Base-by-base conservation (phyloP, 2,888 invertebrate genomes). In the Ennomos erosarius region DNA sequence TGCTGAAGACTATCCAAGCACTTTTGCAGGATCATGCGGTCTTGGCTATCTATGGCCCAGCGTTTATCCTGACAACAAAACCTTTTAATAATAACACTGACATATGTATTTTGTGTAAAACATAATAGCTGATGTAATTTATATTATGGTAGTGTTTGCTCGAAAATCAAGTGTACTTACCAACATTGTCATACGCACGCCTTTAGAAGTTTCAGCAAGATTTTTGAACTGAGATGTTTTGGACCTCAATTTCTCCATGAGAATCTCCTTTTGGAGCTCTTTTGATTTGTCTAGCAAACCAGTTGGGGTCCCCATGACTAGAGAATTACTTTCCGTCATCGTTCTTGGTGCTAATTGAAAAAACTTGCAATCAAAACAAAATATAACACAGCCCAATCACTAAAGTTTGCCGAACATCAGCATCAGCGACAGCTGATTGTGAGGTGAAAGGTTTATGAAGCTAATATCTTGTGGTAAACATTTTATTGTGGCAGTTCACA, bases 1-100 rank as follows among this genome's bases (percentile, higher is more conserved):
- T 98, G 97, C 79, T 98, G 98, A 71, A 99, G 93, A 59, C 97
- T 97, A 81, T 99, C 98, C 65, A 99, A 90, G 83, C 98, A 98
- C 88, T 97, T 96, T 83, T 98, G 98, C 61, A 98, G 93, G 73
- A 97, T 97, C 75, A 95, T 94, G 76, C 97, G 95, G 80, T 98
- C 98, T 39, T 95, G 94, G 73, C 95, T 95, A 77, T 99, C 98
- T 53, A 98, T 93, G 5, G 97, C 96, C 90, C 97, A 97, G 63
- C 98, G 93, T 83, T 98, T 98, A 78, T 98, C 98, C 97, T 97
- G 80, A 12, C 87, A 12, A 67, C 6, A n/a, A 52, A 55, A 33
- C 11, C 36, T 45, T 38, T 16, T 48, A 26, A 10, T 4, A 26
- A 26, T 36, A 12, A 36, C 26, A 26, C 6, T 1, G 6, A 26